A percentile compares a stretch with the other conserved stretches of the same genome.
Conservation (phyloP, 2,797 vertebrate genomes). For the Poecile montanus region DNA sequence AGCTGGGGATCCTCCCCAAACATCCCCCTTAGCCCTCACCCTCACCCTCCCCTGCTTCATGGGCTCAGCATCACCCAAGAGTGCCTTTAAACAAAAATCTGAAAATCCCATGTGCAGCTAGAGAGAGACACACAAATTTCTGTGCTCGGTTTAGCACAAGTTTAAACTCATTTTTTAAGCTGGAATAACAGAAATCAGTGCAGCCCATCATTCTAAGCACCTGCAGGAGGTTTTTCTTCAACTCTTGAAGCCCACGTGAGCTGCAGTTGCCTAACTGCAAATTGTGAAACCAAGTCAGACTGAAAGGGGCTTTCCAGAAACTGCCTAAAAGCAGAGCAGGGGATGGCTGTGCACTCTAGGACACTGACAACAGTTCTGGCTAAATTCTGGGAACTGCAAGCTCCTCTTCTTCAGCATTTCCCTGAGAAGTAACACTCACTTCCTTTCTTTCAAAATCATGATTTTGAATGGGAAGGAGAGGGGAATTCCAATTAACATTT, state of each 20-base stretch:
- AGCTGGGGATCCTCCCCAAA: not conserved
- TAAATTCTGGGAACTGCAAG: not conserved
- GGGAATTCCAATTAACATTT: not conserved
- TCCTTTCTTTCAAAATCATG: not conserved
- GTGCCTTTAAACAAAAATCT: not conserved
- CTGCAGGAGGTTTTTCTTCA: not conserved
- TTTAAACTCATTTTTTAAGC: not conserved
- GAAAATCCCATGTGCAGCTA: rapidly evolving
- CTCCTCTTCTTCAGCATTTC: conserved; percentile 22
- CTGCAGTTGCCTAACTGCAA: not conserved
- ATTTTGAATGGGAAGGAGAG: not conserved
- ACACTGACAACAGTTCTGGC: not conserved
- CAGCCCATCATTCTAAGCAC: not conserved
- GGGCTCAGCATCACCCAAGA: rapidly evolving
- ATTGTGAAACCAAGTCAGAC: not conserved
- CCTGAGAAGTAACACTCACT: conserved; percentile 9
- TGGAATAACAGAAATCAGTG: not conserved
- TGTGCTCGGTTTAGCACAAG: rapidly evolving
- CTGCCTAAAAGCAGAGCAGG: not conserved
- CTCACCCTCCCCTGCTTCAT: not conserved
- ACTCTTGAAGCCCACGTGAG: not conserved
- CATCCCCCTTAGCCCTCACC: not conserved
- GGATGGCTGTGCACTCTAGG: not conserved
- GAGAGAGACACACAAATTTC: not conserved
- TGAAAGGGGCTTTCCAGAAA: not conserved